Percentiles rank a stretch among this genome's conserved stretches.
Conservation (phyloP, 1,140 invertebrate genomes). For the Lanistes nyassanus region DNA sequence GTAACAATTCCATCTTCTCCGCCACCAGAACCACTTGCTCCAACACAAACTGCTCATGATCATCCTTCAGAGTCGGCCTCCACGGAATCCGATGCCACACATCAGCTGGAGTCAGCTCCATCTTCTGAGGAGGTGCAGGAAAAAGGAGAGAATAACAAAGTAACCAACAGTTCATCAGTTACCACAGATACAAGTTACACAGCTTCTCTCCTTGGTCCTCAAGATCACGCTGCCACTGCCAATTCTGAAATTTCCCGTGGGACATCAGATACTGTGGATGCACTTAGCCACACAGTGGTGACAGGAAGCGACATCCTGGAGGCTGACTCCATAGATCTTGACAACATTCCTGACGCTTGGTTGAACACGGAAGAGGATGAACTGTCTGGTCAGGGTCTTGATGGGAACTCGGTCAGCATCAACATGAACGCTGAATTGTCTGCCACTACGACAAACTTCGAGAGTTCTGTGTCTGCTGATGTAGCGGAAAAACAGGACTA, state of each 20-base stretch:
- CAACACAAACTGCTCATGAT: not conserved
- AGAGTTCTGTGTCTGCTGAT: too few relatives aligned
- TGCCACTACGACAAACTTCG: too few relatives aligned
- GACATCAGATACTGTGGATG: not conserved
- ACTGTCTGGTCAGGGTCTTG: not conserved
- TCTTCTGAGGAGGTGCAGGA: constrained; percentile 9
- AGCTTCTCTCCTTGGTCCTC: not conserved
- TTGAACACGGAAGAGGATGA: not conserved
- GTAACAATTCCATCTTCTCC: not conserved
- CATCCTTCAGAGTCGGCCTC: not conserved
- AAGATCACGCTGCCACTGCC: not conserved
- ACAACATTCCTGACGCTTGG: constrained; percentile 12
- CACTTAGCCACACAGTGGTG: not conserved
- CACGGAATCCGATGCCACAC: not conserved
- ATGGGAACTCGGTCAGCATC: too few relatives aligned
- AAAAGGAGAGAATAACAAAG: not conserved
- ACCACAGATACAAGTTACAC: not conserved
- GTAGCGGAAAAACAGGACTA: too few relatives aligned
- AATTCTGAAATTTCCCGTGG: not conserved
- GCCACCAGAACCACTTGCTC: not conserved
- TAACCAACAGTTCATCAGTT: not conserved
- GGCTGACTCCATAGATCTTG: constrained; percentile 16
- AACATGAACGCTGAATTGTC: too few relatives aligned
- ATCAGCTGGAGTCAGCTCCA: not conserved
- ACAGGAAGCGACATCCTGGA: not conserved